A percentile compares a stretch with the other conserved stretches of the same genome.
phyloP scores from a whole-genome alignment of 2,888 invertebrate species.

The Sycophila texana region DNA sequence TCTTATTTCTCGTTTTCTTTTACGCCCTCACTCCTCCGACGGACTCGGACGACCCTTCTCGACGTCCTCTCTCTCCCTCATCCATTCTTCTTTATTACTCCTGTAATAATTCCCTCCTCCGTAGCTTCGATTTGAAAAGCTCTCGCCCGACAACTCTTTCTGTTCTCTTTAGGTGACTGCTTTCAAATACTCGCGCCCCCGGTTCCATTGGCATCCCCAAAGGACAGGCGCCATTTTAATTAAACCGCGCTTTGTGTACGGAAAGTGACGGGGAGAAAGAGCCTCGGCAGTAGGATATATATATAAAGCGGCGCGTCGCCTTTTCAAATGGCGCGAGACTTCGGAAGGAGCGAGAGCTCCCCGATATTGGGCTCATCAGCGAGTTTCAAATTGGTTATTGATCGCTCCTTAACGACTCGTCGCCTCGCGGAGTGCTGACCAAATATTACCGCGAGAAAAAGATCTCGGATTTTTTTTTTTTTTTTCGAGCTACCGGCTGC shows the following conservation, averaged over 20 bases:
- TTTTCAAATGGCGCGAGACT: background rate
- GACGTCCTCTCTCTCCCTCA: conserved; percentile 14
- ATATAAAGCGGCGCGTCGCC: background rate
- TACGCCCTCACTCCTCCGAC: background rate
- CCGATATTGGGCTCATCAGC: conserved; percentile 61
- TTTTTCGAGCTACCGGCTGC: no score
- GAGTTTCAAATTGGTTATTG: conserved; percentile 66
- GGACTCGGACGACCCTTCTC: background rate
- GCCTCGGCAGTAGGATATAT: background rate
- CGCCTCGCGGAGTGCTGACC: conserved; percentile 35
- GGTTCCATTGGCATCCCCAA: conserved; percentile 39
- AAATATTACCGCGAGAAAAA: conserved; percentile 30
- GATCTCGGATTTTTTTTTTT: no score
- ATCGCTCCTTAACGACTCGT: conserved; percentile 56
- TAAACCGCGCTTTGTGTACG: conserved; percentile 59
- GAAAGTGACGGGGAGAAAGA: conserved; percentile 35
- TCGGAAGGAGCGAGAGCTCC: conserved; percentile 7
- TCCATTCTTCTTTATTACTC: conserved; percentile 27
- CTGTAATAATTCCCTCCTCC: conserved; percentile 36
- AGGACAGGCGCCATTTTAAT: conserved; percentile 60
- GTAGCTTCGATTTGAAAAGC: conserved; percentile 33
- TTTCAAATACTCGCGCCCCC: conserved; percentile 45
- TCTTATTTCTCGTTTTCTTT: conserved; percentile 36
- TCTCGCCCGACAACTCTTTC: background rate
- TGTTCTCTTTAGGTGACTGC: conserved; percentile 39